phyloP scores from a whole-genome alignment of 1,140 invertebrate genomes.

The Rhopalosiphum padi region DNA sequence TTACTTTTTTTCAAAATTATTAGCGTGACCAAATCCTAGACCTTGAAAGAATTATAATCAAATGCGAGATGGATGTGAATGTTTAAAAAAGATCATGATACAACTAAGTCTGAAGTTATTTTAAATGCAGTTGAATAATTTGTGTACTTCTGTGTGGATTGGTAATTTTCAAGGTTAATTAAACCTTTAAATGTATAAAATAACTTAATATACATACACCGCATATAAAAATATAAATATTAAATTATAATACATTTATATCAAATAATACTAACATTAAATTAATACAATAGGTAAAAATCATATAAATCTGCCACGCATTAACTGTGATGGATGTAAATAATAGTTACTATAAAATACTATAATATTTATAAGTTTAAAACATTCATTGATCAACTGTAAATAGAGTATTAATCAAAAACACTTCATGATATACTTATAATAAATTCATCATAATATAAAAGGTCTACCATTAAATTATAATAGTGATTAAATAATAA shows the following conservation, averaged over 20 bases:
- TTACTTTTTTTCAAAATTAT: slow-evolving; percentile 32
- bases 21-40: slow-evolving; percentile 37
- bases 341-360: background rate
- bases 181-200: background rate
- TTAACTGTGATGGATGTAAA: background rate
- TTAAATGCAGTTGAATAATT: slow-evolving; percentile 16
- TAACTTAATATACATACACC: background rate
- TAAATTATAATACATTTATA: background rate
- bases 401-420: background rate
- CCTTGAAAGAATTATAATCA: slow-evolving; percentile 46
- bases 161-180: background rate
- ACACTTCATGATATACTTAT: background rate
- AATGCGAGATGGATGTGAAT: background rate
- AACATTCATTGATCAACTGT: background rate
- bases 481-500: background rate
- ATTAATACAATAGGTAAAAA: slow-evolving; percentile 8
- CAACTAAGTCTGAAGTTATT: slow-evolving; percentile 10
- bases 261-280: background rate
- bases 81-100: slow-evolving; percentile 29
- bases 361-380: background rate
- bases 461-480: background rate
- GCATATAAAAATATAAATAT: background rate
- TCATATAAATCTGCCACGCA: background rate
- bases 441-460: too few species aligned
- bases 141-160: background rate